phyloP scores from a whole-genome alignment of 1,140 invertebrate species.

The Leguminivora glycinivorella region DNA sequence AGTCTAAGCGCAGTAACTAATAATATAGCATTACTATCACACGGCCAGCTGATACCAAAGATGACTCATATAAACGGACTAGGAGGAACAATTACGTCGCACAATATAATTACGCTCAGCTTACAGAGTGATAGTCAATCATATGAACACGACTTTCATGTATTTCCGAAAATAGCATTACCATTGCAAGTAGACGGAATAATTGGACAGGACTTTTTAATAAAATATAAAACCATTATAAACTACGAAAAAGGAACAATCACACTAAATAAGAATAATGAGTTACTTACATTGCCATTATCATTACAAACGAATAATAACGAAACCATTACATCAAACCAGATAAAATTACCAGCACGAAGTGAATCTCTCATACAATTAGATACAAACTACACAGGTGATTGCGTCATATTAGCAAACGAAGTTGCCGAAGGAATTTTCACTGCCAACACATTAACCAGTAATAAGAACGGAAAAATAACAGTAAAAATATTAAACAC shows the following conservation, averaged over 20 bases:
- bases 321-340: background rate
- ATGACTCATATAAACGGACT: background rate
- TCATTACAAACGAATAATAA: background rate
- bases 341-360: conserved; percentile 8
- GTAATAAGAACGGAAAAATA: background rate
- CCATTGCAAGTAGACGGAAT: conserved; percentile 37
- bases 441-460: background rate
- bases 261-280: background rate
- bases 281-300: background rate
- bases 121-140: background rate
- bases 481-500: background rate
- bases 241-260: conserved; percentile 1
- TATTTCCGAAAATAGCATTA: conserved; percentile 38
- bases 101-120: background rate
- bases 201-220: conserved; percentile 41
- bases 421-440: background rate
- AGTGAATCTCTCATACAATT: conserved; percentile 38
- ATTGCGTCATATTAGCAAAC: background rate
- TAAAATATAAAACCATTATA: background rate
- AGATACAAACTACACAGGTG: conserved; percentile 18
- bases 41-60: background rate
- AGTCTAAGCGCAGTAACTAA: background rate
- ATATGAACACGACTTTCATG: conserved; percentile 37
- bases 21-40: background rate
- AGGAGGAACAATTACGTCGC: background rate